phyloP scores from a whole-genome alignment of 2,797 vertebrate species.

The Ceryle rudis region DNA sequence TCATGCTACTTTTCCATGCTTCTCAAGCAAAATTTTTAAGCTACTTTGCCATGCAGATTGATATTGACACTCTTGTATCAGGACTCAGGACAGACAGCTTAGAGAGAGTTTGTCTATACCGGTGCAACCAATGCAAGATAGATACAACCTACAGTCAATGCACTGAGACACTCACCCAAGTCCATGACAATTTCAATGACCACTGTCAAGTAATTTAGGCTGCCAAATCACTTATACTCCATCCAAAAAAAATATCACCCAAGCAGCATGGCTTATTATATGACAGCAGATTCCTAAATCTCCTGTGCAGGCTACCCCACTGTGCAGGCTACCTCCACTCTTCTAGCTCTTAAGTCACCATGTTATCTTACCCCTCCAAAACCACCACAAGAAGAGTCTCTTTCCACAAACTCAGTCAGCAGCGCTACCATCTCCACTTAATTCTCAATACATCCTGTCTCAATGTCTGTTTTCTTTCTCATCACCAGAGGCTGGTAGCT shows the following conservation, averaged over 20 bases:
- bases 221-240: neutral
- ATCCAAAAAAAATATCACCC: neutral
- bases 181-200: neutral
- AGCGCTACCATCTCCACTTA: rapidly evolving
- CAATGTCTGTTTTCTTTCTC: neutral
- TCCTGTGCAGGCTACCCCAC: rapidly evolving
- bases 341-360: neutral
- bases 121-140: neutral
- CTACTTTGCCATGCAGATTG: neutral
- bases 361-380: neutral
- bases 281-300: neutral
- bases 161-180: neutral
- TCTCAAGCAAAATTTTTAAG: neutral
- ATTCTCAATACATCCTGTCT: neutral
- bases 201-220: neutral
- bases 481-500: neutral
- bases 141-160: rapidly evolving
- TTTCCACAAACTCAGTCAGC: neutral
- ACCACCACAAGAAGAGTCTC: neutral
- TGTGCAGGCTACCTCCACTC: rapidly evolving
- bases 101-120: neutral
- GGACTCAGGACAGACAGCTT: neutral
- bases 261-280: neutral
- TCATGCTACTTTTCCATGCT: neutral
- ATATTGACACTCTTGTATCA: neutral